A percentile compares a stretch with the other conserved stretches of the same genome.
These are phyloP conservation scores for Myxocyprinus asiaticus DNA, from an alignment of 2,113 vertebrate species.

Conservation along the genomic window DNA sequence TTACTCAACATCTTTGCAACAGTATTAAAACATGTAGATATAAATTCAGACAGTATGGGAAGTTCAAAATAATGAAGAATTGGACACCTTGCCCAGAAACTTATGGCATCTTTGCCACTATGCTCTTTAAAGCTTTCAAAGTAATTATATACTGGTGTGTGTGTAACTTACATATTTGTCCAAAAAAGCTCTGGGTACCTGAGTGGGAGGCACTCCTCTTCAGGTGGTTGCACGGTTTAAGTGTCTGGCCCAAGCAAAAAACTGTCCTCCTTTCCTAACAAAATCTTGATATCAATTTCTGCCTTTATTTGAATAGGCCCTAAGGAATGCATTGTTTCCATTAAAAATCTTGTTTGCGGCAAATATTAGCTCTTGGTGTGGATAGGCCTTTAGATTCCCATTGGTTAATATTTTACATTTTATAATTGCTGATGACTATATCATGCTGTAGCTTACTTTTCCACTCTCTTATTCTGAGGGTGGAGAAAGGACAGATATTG, in stretches of 20 bases:
- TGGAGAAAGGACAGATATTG: not conserved
- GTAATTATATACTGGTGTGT: not conserved
- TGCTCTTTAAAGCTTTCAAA: not conserved
- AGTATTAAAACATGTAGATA: not conserved
- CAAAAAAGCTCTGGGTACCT: not conserved
- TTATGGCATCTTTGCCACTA: not conserved
- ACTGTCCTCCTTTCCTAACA: too few species aligned
- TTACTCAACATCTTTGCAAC: not conserved
- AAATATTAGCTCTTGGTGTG: too few species aligned
- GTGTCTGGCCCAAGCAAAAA: too few species aligned
- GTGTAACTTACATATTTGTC: not conserved
- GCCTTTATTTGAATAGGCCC: too few species aligned
- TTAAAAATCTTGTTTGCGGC: too few species aligned
- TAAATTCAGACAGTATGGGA: not conserved
- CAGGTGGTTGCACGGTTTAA: not conserved
- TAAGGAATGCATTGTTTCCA: too few species aligned
- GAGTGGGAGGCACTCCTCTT: not conserved
- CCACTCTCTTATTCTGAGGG: too few species aligned
- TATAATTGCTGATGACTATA: too few species aligned
- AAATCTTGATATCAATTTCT: too few species aligned
- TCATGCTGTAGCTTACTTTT: too few species aligned
- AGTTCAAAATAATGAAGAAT: not conserved
- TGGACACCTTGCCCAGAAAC: not conserved
- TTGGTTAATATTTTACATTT: too few species aligned
- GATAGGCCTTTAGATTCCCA: too few species aligned